Evolutionary conservation across 2,797 vertebrate genomes (phyloP).

Genomic region (Rhinogobio ventralis): DNA sequence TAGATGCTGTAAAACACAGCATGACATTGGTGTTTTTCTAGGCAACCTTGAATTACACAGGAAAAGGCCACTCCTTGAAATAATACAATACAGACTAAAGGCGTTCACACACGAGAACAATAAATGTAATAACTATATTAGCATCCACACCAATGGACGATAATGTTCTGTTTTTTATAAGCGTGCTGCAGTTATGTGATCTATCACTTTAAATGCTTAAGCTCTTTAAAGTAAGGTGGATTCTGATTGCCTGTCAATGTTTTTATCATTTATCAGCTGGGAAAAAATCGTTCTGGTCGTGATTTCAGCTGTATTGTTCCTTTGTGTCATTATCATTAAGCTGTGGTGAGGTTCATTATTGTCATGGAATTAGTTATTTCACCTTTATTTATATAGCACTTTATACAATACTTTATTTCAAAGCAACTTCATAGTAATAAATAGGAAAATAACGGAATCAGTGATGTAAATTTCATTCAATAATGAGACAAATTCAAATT

Average conservation of each 20-base stretch:
- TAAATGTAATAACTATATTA: background rate
- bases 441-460: background rate
- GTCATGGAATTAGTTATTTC: background rate
- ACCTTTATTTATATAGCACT: background rate
- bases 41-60: conserved; percentile 55
- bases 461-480: too few species aligned
- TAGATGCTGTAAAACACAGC: conserved; percentile 55
- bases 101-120: background rate
- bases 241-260: background rate
- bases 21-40: conserved; percentile 30
- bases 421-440: background rate
- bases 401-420: too few species aligned
- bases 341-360: background rate
- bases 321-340: background rate
- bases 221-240: background rate
- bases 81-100: background rate
- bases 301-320: background rate
- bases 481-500: too few species aligned
- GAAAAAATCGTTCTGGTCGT: background rate
- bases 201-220: too few species aligned
- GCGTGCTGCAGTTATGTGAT: background rate
- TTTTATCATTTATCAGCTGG: background rate
- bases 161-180: background rate
- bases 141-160: background rate
- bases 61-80: conserved; percentile 21